These are phyloP conservation scores for Oceanites oceanicus DNA, from an alignment of 2,113 vertebrate genomes.

Conservation along the genomic window DNA sequence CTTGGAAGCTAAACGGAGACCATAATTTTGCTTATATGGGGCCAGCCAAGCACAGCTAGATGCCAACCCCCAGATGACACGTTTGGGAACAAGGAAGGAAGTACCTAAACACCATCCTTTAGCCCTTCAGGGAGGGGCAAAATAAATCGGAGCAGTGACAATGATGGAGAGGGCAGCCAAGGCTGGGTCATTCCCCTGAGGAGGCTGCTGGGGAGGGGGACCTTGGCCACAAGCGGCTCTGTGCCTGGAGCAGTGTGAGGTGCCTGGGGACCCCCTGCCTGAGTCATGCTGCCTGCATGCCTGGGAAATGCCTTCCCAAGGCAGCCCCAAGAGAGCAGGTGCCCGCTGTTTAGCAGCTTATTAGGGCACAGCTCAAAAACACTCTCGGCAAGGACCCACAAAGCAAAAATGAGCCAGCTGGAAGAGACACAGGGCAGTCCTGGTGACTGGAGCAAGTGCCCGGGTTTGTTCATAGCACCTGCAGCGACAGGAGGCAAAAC, in stretches of 20 bases:
- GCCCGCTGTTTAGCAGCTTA: neutral
- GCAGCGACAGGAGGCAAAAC: neutral
- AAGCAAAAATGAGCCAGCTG: neutral
- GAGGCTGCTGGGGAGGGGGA: neutral
- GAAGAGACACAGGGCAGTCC: neutral
- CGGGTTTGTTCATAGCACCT: neutral
- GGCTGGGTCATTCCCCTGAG: neutral
- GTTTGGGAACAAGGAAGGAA: neutral
- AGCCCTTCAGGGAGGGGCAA: neutral
- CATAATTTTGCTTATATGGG: neutral
- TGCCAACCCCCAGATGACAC: neutral
- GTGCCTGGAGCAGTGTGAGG: neutral
- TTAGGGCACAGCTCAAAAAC: neutral
- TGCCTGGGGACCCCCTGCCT: neutral
- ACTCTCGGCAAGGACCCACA: neutral
- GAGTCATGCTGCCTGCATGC: neutral
- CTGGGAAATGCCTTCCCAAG: neutral
- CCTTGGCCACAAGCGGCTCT: neutral
- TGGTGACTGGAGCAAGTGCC: neutral
- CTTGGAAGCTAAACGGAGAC: neutral
- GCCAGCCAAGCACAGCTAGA: neutral
- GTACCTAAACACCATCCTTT: neutral
- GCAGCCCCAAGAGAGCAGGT: neutral
- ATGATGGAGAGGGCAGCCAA: neutral
- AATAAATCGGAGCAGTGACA: neutral